Percentiles rank a stretch among this genome's conserved stretches.
Evolutionary conservation across 1,140 invertebrate genomes (phyloP).

Genomic region (Trichogramma pretiosum): DNA sequence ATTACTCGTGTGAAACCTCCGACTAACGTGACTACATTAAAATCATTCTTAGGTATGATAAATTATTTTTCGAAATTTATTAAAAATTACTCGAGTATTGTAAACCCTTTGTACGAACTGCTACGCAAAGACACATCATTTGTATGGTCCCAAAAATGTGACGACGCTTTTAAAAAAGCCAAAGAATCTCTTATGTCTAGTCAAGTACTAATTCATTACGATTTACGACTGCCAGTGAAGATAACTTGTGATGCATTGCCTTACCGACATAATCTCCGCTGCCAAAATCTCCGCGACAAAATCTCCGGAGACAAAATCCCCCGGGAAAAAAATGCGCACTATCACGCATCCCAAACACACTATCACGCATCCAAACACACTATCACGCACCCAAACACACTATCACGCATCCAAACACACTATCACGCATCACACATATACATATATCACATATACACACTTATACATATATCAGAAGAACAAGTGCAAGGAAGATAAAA

Average conservation of each 20-base stretch:
- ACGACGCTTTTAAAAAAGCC: slow-evolving; percentile 1
- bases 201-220: slow-evolving; percentile 6
- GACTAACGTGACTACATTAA: background rate
- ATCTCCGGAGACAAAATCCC: too few species aligned
- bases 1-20: background rate
- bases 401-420: too few species aligned
- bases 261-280: too few species aligned
- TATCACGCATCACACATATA: too few species aligned
- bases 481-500: too few species aligned
- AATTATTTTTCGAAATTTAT: slow-evolving; percentile 12
- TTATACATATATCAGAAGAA: too few species aligned
- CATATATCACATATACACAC: too few species aligned
- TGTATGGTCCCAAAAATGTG: background rate
- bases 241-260: slow-evolving; percentile 3
- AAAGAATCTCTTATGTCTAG: background rate
- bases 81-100: background rate
- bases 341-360: too few species aligned
- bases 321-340: too few species aligned
- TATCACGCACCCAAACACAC: too few species aligned
- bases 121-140: background rate
- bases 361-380: too few species aligned
- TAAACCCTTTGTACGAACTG: slow-evolving; percentile 2
- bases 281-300: too few species aligned
- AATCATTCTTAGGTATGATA: slow-evolving; percentile 5
- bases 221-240: slow-evolving; percentile 1